Evolutionary conservation across 2,888 invertebrate genomes (phyloP).

Genomic region (Pycnomerus fuliginosus): DNA sequence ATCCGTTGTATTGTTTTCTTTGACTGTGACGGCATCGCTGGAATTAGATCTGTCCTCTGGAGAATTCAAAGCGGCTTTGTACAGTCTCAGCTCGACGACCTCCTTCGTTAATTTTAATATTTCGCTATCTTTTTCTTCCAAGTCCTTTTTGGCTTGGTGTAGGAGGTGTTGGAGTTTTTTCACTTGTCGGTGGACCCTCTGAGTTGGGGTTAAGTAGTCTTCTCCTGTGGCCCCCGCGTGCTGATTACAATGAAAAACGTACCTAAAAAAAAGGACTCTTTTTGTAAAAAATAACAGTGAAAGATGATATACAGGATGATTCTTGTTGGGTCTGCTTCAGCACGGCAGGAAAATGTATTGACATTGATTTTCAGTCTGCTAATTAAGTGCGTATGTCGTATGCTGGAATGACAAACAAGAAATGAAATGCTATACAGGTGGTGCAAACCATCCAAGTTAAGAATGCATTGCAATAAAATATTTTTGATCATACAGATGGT

Average conservation of each 20-base stretch:
- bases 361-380: too few species aligned
- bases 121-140: slow-evolving; percentile 81
- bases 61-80: slow-evolving; percentile 76
- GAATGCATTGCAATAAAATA: too few species aligned
- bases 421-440: too few species aligned
- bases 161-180: slow-evolving; percentile 72
- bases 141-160: slow-evolving; percentile 70
- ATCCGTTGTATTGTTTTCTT: slow-evolving; percentile 66
- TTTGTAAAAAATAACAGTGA: too few species aligned
- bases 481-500: too few species aligned
- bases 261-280: slow-evolving; percentile 58
- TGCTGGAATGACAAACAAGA: too few species aligned
- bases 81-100: slow-evolving; percentile 76
- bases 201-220: slow-evolving; percentile 86
- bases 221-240: slow-evolving; percentile 75
- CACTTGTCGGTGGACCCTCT: slow-evolving; percentile 79
- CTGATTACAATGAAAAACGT: slow-evolving; percentile 82
- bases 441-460: too few species aligned
- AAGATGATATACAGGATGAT: too few species aligned
- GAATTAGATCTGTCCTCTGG: slow-evolving; percentile 80
- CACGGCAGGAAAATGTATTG: too few species aligned
- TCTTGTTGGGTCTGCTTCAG: too few species aligned
- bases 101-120: slow-evolving; percentile 65
- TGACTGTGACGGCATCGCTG: slow-evolving; percentile 62
- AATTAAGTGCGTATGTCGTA: too few species aligned